These are phyloP conservation scores for Agapostemon virescens DNA, from an alignment of 2,888 invertebrate genomes.

Conservation along the genomic window DNA sequence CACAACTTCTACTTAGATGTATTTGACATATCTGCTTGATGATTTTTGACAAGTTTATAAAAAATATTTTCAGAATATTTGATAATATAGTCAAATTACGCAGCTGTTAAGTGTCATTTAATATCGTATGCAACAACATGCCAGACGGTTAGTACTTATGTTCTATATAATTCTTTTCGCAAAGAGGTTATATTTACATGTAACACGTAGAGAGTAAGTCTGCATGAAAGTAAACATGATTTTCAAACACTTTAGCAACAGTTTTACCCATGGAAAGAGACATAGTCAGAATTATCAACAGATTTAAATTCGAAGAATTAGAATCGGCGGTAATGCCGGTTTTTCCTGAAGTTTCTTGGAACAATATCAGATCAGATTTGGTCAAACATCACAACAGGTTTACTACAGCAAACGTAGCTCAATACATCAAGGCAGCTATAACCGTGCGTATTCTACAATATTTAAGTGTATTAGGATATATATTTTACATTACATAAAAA, in stretches of 20 bases:
- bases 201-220: neutral
- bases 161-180: neutral
- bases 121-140: slow-evolving; percentile 17
- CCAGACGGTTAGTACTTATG: slow-evolving; percentile 19
- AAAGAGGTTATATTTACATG: slow-evolving; percentile 14
- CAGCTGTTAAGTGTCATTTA: neutral
- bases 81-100: neutral
- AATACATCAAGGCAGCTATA: slow-evolving; percentile 64
- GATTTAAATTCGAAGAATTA: slow-evolving; percentile 75
- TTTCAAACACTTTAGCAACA: slow-evolving; percentile 31
- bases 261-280: slow-evolving; percentile 35
- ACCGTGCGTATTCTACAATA: slow-evolving; percentile 66
- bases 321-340: slow-evolving; percentile 69
- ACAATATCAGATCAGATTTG: slow-evolving; percentile 62
- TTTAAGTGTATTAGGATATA: neutral
- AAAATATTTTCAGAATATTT: neutral
- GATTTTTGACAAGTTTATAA: neutral
- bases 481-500: neutral
- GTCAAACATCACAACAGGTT: slow-evolving; percentile 68
- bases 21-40: neutral
- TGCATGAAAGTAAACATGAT: neutral
- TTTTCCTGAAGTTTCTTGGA: slow-evolving; percentile 75
- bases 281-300: slow-evolving; percentile 63
- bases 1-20: neutral
- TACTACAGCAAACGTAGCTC: slow-evolving; percentile 61